These are phyloP conservation scores for Propsilocerus akamusi DNA, from an alignment of 1,140 invertebrate genomes.

Conservation along the genomic window DNA sequence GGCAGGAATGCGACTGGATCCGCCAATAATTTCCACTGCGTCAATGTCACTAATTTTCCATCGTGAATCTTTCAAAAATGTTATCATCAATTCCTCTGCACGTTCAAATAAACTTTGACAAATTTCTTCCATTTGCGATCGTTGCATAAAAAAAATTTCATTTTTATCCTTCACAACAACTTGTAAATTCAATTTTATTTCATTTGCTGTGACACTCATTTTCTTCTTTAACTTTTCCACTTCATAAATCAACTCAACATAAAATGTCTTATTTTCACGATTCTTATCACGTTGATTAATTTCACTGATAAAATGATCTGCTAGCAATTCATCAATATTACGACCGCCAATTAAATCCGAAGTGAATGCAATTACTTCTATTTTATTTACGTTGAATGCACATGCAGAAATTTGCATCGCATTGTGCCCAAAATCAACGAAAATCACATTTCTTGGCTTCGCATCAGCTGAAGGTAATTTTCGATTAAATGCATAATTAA, in stretches of 20 bases:
- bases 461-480: conserved; percentile 76
- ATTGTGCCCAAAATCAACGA: conserved; percentile 82
- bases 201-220: conserved; percentile 94
- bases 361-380: conserved; percentile 71
- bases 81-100: conserved; percentile 46
- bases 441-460: conserved; percentile 73
- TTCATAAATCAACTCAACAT: conserved; percentile 66
- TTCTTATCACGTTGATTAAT: conserved; percentile 76
- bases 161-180: conserved; percentile 98
- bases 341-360: conserved; percentile 80
- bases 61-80: conserved; percentile 55
- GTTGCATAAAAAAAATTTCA: conserved; percentile 59
- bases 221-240: conserved; percentile 97
- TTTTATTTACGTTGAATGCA: conserved; percentile 89
- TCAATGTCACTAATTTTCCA: conserved; percentile 71
- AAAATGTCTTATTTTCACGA: conserved; percentile 64
- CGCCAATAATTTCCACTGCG: conserved; percentile 92
- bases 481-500: conserved; percentile 93
- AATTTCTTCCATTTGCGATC: conserved; percentile 62
- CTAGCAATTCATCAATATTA: conserved; percentile 75
- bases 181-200: conserved; percentile 88
- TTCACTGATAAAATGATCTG: conserved; percentile 75
- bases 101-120: conserved; percentile 52
- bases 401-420: conserved; percentile 67
- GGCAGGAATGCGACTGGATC: conserved; percentile 84